phyloP scores from a whole-genome alignment of 2,888 invertebrate species.

The Agrotis segetum region DNA sequence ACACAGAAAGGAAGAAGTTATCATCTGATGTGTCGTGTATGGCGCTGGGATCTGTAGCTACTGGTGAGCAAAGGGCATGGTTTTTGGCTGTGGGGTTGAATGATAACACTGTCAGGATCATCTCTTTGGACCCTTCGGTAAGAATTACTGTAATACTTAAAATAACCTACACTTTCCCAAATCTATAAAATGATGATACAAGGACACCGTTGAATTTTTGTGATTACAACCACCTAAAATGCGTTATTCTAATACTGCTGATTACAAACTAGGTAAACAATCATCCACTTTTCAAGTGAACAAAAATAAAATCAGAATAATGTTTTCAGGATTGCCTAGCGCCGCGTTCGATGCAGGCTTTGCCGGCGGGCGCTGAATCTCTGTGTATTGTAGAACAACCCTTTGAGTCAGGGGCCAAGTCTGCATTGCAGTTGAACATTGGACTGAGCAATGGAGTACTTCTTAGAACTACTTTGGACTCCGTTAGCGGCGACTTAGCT shows the following conservation, averaged over 20 bases:
- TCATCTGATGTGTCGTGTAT: slow-evolving; percentile 99
- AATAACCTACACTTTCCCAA: neutral
- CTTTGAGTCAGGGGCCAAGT: slow-evolving; percentile 93
- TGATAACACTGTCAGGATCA: slow-evolving; percentile 99
- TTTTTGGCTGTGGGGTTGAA: slow-evolving; percentile 98
- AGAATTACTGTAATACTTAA: slow-evolving; percentile 69
- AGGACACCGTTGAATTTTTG: slow-evolving; percentile 89
- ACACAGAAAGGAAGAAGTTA: slow-evolving; percentile 99
- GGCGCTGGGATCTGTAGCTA: slow-evolving; percentile 98
- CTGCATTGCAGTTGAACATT: slow-evolving; percentile 97
- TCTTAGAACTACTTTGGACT: slow-evolving; percentile 97
- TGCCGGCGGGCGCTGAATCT: slow-evolving; percentile 99
- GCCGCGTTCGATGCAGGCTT: slow-evolving; percentile 98
- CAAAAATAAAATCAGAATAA: slow-evolving; percentile 11
- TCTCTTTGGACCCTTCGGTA: slow-evolving; percentile 98
- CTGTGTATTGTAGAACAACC: slow-evolving; percentile 98
- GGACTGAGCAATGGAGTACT: slow-evolving; percentile 99
- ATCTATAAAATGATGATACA: slow-evolving; percentile 84
- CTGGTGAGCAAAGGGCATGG: slow-evolving; percentile 98
- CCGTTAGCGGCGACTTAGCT: slow-evolving; percentile 98
- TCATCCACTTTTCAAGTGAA: neutral
- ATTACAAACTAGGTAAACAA: slow-evolving; percentile 45
- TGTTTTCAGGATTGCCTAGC: slow-evolving; percentile 95
- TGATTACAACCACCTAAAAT: slow-evolving; percentile 89
- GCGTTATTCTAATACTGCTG: slow-evolving; percentile 89